Conservation (phyloP, 64 coral and sea anemone species). For the Dendrophyllia cribrosa region DNA sequence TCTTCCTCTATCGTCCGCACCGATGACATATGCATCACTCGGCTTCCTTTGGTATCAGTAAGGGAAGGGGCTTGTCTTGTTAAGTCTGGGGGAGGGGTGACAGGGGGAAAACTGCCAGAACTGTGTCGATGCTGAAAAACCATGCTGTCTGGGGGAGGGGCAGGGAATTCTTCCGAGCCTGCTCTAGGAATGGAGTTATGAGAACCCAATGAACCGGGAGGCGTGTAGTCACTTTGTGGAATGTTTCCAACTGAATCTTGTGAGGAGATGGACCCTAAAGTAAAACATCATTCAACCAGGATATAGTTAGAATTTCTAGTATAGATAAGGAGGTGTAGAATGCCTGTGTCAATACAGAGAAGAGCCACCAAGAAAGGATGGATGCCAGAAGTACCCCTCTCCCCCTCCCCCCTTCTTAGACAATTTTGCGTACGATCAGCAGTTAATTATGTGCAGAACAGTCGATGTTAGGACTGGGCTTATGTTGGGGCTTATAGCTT, state of each 20-base stretch:
- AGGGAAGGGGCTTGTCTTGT: slow-evolving; percentile 30
- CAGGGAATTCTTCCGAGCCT: slow-evolving; percentile 81
- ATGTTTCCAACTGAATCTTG: slow-evolving; percentile 58
- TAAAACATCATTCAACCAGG: too few relatives aligned
- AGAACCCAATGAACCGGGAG: slow-evolving; percentile 65
- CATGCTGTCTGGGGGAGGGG: slow-evolving; percentile 72
- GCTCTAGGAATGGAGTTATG: slow-evolving; percentile 38
- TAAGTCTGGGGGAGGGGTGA: slow-evolving; percentile 84
- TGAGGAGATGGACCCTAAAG: slow-evolving; percentile 63
- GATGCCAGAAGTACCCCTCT: too few relatives aligned
- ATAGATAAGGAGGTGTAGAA: neutral
- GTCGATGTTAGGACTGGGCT: too few relatives aligned
- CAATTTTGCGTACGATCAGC: too few relatives aligned
- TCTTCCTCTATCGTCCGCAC: slow-evolving; percentile 71
- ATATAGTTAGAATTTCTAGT: neutral
- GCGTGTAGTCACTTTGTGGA: slow-evolving; percentile 86
- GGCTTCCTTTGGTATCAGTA: slow-evolving; percentile 65
- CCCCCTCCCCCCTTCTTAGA: too few relatives aligned
- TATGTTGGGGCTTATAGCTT: too few relatives aligned
- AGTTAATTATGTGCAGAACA: too few relatives aligned
- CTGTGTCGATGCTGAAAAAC: slow-evolving; percentile 48
- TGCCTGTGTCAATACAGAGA: too few relatives aligned
- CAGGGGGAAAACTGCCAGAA: slow-evolving; percentile 62
- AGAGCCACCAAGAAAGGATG: too few relatives aligned
- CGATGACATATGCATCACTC: slow-evolving; percentile 84